phyloP scores from a whole-genome alignment of 2,113 vertebrate species.

The Syngnathoides biaculeatus region DNA sequence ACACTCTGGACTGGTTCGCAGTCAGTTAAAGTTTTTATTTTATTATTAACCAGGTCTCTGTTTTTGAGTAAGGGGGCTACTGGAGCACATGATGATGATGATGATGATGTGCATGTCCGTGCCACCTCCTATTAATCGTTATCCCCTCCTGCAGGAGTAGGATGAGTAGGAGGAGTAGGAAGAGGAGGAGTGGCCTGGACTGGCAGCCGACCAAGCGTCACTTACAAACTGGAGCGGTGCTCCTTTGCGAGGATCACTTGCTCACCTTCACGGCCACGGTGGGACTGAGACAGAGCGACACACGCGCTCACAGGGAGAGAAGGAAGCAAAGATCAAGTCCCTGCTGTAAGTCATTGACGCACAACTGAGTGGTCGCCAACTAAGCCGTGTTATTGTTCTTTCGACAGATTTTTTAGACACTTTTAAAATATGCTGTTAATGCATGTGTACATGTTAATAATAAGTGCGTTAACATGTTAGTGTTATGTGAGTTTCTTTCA shows the following conservation, averaged over 20 bases:
- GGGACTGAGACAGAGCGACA: neutral
- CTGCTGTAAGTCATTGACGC: constrained; percentile 7
- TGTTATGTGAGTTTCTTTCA: neutral
- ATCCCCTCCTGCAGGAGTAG: neutral
- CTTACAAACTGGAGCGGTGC: constrained; percentile 2
- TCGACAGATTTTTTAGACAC: neutral
- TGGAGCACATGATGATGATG: neutral
- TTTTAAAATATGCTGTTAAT: neutral
- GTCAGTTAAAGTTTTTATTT: neutral
- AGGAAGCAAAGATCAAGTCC: neutral
- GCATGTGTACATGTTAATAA: neutral
- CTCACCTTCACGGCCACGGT: neutral
- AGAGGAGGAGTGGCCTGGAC: constrained; percentile 6
- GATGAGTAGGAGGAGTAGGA: neutral
- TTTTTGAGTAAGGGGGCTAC: neutral
- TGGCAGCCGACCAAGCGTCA: neutral
- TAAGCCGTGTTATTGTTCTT: neutral
- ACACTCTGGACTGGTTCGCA: neutral
- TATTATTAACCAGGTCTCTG: neutral
- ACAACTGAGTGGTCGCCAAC: neutral
- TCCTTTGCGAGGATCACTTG: neutral
- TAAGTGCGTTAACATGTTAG: neutral
- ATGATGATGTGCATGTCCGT: neutral
- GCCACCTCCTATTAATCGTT: neutral
- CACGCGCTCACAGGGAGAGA: neutral